phyloP scores from a whole-genome alignment of 2,888 invertebrate species.

The Synanthedon formicaeformis region DNA sequence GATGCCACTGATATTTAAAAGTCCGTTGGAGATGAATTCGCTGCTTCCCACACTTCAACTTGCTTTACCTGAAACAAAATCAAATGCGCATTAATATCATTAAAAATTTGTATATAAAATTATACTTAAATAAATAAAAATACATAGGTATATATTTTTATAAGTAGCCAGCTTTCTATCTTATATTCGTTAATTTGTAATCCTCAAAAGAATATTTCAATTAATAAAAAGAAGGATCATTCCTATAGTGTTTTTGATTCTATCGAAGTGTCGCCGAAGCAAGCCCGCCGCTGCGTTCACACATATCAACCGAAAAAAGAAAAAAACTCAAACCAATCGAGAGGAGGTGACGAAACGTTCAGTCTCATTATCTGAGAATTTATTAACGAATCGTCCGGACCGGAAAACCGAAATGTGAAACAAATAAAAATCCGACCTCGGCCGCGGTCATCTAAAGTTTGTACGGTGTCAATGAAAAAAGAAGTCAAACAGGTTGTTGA shows the following conservation, averaged over 20 bases:
- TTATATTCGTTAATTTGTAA: not conserved
- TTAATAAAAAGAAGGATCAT: conserved; percentile 54
- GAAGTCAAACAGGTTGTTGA: conserved; percentile 63
- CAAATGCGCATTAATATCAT: conserved; percentile 7
- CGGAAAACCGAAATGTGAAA: conserved; percentile 70
- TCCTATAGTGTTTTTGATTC: conserved; percentile 55
- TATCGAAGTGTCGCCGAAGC: conserved; percentile 40
- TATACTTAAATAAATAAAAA: too few species aligned
- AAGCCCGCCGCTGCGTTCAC: conserved; percentile 63
- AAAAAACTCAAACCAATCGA: conserved; percentile 64
- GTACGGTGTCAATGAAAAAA: conserved; percentile 69
- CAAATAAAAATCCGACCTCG: conserved; percentile 70
- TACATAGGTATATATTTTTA: too few species aligned
- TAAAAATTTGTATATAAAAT: not conserved
- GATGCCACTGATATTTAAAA: conserved; percentile 46
- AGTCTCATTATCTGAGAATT: conserved; percentile 71
- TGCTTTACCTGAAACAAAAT: conserved; percentile 61
- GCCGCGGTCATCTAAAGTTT: conserved; percentile 66
- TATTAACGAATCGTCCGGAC: conserved; percentile 69
- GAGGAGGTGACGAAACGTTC: conserved; percentile 71
- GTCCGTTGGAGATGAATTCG: conserved; percentile 28
- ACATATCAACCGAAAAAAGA: conserved; percentile 58
- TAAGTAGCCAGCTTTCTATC: too few species aligned
- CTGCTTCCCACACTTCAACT: conserved; percentile 50
- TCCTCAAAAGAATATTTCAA: conserved; percentile 58